Evolutionary conservation across 2,113 vertebrate species (phyloP), one percentile per base, ranked within the genome.

Genomic region (Ahaetulla prasina): DNA sequence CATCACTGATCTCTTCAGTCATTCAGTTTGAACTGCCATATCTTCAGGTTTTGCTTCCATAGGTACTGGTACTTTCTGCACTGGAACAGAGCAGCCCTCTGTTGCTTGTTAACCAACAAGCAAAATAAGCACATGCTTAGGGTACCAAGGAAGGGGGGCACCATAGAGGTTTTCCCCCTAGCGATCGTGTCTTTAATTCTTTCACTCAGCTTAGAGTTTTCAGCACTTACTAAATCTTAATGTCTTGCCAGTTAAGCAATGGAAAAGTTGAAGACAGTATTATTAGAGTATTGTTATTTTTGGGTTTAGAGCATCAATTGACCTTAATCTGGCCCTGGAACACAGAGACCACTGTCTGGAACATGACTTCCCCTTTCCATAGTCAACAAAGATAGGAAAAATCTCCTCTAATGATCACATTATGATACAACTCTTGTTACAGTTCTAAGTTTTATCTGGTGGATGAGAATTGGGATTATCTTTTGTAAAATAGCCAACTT

Each of bases 21-120:
- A 80, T 27, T 87, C 90, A 89, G 87, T 94, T 93, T 93, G 88
- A 93, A 95, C 93, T 52, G 74, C 95, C 95, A 90, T 16, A 6
- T 84, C 90, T 92, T 85, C 90, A 92, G 7, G 87, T 92, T 92
- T 47, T 63, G 92, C 43, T 93, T 94, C 57, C 0, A 0, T 27
- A 93, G 95, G 53, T 63, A 4, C 53, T 85, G 12, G 43, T 3
- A 92, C 93, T 89, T 91, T 92, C 94, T 22, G 0, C 16, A 89
- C 94, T 92, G 90, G 93, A 95, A 96, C 96, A 45, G 68, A n/a
- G 55, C 90, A 88, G 90, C 2, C 3, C 3, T 12, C 50, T 50
- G 50, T 50, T 50, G 50, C 50, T 50, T 39, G 68, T 80, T 22
- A 80, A 80, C 35, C 35, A 80, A 39, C 7, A 80, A 35, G 18